These are phyloP conservation scores for Eumeta japonica DNA, from an alignment of 1,140 invertebrate species.

Conservation along the genomic window DNA sequence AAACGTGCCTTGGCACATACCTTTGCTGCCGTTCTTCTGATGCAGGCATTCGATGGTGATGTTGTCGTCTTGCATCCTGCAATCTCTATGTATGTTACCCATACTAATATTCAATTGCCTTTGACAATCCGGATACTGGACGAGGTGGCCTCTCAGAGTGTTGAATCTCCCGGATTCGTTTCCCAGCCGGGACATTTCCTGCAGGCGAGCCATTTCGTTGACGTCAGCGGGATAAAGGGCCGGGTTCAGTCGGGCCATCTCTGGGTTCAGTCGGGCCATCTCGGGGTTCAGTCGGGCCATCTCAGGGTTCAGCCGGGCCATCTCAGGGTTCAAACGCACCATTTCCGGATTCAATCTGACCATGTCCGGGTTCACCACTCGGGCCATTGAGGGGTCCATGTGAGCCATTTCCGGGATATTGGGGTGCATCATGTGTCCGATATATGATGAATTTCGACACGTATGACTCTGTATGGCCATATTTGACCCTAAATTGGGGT, in stretches of 20 bases:
- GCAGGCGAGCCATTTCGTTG: slow-evolving; percentile 24
- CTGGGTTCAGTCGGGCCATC: not conserved
- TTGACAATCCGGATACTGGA: slow-evolving; percentile 34
- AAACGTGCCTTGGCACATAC: slow-evolving; percentile 16
- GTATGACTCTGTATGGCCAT: slow-evolving; percentile 21
- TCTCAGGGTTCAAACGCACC: slow-evolving; percentile 22
- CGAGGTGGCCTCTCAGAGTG: slow-evolving; percentile 38
- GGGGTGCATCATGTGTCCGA: slow-evolving; percentile 21
- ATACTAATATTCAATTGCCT: slow-evolving; percentile 30
- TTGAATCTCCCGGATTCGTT: slow-evolving; percentile 30
- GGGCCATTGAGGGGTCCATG: slow-evolving; percentile 12
- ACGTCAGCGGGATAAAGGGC: slow-evolving; percentile 24
- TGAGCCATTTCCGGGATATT: slow-evolving; percentile 16
- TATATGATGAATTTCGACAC: slow-evolving; percentile 29
- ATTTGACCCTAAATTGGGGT: slow-evolving; percentile 11
- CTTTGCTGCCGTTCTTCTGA: slow-evolving; percentile 40
- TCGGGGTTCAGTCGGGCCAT: slow-evolving; percentile 6
- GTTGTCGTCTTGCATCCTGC: slow-evolving; percentile 26
- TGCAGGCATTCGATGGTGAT: slow-evolving; percentile 38
- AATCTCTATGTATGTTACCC: slow-evolving; percentile 34
- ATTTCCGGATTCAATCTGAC: slow-evolving; percentile 22
- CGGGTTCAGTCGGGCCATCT: slow-evolving; percentile 14
- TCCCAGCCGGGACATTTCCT: slow-evolving; percentile 25
- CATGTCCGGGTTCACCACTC: slow-evolving; percentile 23
- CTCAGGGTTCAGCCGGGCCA: slow-evolving; percentile 22